Evolutionary conservation across 2,797 vertebrate genomes (phyloP), one percentile per base, ranked within the genome.

Genomic region (Bryconaethiops microstoma): DNA sequence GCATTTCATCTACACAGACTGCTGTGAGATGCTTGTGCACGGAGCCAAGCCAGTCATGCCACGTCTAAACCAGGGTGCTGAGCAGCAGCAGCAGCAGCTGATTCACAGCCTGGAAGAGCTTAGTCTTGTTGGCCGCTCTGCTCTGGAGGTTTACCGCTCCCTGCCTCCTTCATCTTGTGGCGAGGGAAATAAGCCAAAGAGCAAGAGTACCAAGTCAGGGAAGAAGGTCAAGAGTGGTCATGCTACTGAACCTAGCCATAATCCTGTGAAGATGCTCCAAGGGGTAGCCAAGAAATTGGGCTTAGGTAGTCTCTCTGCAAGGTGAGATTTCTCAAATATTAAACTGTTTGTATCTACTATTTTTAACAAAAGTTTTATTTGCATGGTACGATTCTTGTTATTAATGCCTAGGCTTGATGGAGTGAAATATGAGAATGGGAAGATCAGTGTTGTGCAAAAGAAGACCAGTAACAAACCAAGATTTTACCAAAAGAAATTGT

Each of bases 1-100:
- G 71, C 93, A 95, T 80, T 99, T 96, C 91, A 94, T 99, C 82
- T 99, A 99, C 88, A 97, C 96, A 0, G 96, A 98, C 87, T 96
- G 94, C 13, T 99, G 97, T 81, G 95, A 99, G 88, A 93, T 99
- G 89, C 90, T 99, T 86, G 93, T 94, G 73, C 93, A 96, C 0
- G 97, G 96, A 12, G 92, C 92, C 77, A 94, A 89, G 83, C 96
- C 96, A 19, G 94, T 87, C 88, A 77, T 92, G 52, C 81, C 89
- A 0, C 68, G 52, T 12, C 29, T 39, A 10, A 50, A 1, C 57
- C 87, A 85, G 81, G 86, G 86, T 72, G 87, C 90, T 75, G 90
- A 83, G 23, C 74, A 95, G 74, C 92, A 92, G 19, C 92, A 93
- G 83, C 92, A 96, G 86, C 92, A 94, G 85, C 90, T 95, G 79